Percentiles rank a stretch among this genome's conserved stretches.
Conservation (phyloP, 2,888 invertebrate genomes). For the Nomada lathburiana region DNA sequence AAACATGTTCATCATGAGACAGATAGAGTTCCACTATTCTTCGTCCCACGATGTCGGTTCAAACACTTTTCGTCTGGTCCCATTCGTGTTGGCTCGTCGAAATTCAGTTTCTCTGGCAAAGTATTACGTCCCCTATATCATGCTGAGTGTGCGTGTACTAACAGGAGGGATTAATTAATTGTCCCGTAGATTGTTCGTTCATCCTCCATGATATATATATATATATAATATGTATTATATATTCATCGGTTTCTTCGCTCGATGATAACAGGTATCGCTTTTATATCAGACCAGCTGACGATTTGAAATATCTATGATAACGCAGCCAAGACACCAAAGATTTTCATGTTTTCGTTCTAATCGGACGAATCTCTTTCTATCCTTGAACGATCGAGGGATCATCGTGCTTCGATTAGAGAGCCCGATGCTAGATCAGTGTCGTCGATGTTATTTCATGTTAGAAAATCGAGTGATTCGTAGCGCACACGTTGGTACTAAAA, state of each 20-base stretch:
- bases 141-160: neutral
- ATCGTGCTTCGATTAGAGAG: neutral
- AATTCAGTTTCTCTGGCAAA: constrained; percentile 51
- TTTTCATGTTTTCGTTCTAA: constrained; percentile 28
- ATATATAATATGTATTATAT: no score
- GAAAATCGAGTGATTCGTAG: neutral
- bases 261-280: constrained; percentile 19
- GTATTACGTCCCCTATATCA: constrained; percentile 20
- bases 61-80: constrained; percentile 80
- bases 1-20: constrained; percentile 10
- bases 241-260: neutral
- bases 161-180: neutral
- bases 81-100: constrained; percentile 75
- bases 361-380: neutral
- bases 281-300: constrained; percentile 55
- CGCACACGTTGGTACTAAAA: neutral
- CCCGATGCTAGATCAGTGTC: neutral
- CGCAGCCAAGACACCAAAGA: neutral
- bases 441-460: neutral
- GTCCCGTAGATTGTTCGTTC: neutral
- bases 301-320: constrained; percentile 16
- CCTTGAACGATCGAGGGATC: neutral
- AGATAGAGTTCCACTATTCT: constrained; percentile 32
- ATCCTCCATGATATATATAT: neutral
- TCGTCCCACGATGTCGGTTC: constrained; percentile 69